These are phyloP conservation scores for Sialia sialis DNA, from an alignment of 2,113 vertebrate genomes.

Conservation along the genomic window DNA sequence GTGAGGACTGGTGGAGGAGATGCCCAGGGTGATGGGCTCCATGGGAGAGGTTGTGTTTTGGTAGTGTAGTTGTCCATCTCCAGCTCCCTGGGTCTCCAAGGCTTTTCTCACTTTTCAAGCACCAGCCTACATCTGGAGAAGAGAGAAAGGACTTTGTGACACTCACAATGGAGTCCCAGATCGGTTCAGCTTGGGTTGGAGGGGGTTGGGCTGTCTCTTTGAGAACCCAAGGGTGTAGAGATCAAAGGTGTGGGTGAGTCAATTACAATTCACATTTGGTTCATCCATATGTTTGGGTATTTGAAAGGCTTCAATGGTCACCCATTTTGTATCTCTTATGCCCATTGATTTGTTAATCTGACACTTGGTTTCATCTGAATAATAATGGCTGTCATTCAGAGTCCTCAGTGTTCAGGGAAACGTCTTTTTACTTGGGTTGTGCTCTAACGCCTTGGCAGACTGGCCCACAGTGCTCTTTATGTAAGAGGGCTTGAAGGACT, in stretches of 20 bases:
- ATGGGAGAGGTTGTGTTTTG: accelerated
- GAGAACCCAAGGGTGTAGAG: constrained; percentile 32
- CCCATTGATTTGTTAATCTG: constrained; percentile 60
- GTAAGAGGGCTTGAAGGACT: not conserved
- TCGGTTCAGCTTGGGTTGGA: not conserved
- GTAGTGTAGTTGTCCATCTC: not conserved
- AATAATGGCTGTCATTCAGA: constrained; percentile 48
- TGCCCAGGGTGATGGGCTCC: not conserved
- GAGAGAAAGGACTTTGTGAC: constrained; percentile 15
- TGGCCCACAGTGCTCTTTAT: not conserved
- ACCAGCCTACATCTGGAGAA: not conserved
- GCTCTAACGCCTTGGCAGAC: not conserved
- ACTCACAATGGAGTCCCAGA: not conserved
- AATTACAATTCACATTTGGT: constrained; percentile 46
- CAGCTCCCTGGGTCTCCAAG: not conserved
- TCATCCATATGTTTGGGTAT: constrained; percentile 48
- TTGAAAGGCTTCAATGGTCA: constrained; percentile 39
- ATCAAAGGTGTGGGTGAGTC: constrained; percentile 48
- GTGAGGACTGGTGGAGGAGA: not conserved
- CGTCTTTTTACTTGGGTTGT: constrained; percentile 51
- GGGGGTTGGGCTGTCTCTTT: not conserved
- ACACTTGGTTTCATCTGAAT: constrained; percentile 58
- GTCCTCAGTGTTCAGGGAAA: constrained; percentile 32
- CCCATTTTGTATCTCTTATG: constrained; percentile 24
- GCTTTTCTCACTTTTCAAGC: not conserved